Base-by-base conservation (phyloP, 2,113 vertebrate genomes). In the Grantiella picta region DNA sequence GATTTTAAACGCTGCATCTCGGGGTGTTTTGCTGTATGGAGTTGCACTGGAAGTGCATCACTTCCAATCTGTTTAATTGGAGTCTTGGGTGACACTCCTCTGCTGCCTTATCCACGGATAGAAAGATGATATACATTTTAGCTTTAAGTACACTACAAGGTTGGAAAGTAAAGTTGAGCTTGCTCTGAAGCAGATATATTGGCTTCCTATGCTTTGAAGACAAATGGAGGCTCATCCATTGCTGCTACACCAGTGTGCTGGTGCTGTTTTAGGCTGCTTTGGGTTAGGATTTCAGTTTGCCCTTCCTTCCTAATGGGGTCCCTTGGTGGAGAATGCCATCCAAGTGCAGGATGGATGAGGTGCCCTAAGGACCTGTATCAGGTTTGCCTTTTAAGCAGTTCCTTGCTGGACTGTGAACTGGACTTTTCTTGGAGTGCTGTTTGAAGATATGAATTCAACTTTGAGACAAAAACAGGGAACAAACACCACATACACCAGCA, bases 251-350 rank as follows among this genome's bases (percentile, higher is more conserved):
- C 49, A 69, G 91, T 42, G 33, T 81, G 68, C 81, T 1, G 45
- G 91, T 86, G 90, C 78, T 88, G 42, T 94, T 97, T 94, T 94
- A 78, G 56, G 47, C 61, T 86, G 88, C 94, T 80, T 97, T 95
- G 64, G 80, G 88, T 96, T 97, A 96, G 96, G 75, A 94, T 71
- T 88, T 96, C 90, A 92, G 80, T 76, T 83, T 95, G 95, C 95
- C 94, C 97, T 97, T 97, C 95, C 90, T 96, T 96, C 95, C 93
- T 98, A 97, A 97, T 97, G 96, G 98, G 94, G 95, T 98, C 97
- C 97, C 98, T 95, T 97, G 98, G 94, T 97, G 96, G 87, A 75
- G 72, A 81, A 92, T 98, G 97, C 97, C 96, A 92, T 94, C 92
- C 52, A 38, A 85, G 89, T 7, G 11, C 92, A 97, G 93, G 97